These are phyloP conservation scores for Odocoileus virginianus DNA, from an alignment of 2,113 vertebrate species.

Conservation along the genomic window DNA sequence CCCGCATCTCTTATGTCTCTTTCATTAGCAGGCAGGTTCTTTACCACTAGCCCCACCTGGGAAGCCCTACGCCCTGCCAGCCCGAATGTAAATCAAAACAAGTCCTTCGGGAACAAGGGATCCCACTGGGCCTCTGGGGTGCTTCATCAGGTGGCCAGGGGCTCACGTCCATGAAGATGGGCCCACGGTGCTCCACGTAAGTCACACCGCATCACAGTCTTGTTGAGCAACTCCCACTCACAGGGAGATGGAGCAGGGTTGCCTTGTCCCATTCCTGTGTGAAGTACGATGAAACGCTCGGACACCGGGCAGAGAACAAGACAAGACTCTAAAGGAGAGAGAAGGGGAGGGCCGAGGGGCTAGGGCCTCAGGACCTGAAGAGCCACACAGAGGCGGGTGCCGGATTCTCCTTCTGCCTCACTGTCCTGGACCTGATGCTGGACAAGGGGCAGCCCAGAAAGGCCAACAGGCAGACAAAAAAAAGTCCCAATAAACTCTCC, in stretches of 20 bases:
- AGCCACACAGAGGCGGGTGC: accelerated
- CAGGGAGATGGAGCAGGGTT: background rate
- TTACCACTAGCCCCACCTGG: background rate
- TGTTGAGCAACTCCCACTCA: background rate
- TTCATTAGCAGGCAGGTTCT: background rate
- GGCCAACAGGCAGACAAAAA: background rate
- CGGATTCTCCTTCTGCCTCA: background rate
- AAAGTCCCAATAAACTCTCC: background rate
- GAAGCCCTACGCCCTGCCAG: background rate
- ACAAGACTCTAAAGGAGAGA: background rate
- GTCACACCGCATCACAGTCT: background rate
- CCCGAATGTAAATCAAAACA: background rate
- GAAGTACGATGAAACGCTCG: background rate
- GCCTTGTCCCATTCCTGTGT: background rate
- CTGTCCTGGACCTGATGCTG: background rate
- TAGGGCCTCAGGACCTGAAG: background rate
- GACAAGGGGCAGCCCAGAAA: background rate
- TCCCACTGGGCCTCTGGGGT: too few relatives aligned
- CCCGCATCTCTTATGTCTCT: background rate
- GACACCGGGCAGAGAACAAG: background rate
- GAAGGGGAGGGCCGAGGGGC: background rate
- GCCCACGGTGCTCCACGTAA: accelerated
- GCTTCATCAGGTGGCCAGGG: background rate
- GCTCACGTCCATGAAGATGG: accelerated
- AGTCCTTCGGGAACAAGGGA: background rate